Conservation (phyloP, 2,888 invertebrate species). For the Ischnus inquisitorius region DNA sequence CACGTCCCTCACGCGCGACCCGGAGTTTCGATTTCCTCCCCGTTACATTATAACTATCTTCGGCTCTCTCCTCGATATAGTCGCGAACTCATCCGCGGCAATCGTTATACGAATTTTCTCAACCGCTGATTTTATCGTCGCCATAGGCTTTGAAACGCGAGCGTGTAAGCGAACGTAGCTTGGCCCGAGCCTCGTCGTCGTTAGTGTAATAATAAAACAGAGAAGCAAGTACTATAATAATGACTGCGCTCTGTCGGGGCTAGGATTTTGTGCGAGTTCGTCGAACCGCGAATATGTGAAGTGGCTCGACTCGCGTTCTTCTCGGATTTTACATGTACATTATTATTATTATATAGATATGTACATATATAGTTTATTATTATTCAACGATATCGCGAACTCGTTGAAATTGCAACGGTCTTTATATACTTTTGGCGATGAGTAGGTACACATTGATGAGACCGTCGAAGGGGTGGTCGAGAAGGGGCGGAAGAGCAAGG, state of each 20-base stretch:
- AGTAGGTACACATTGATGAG: constrained; percentile 55
- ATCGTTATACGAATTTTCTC: constrained; percentile 53
- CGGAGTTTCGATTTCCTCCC: constrained; percentile 36
- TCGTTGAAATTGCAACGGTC: constrained; percentile 30
- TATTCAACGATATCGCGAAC: constrained; percentile 47
- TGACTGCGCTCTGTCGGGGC: constrained; percentile 74
- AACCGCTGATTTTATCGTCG: constrained; percentile 38
- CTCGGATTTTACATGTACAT: constrained; percentile 25
- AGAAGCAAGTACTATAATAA: constrained; percentile 79
- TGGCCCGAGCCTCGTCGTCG: constrained; percentile 72
- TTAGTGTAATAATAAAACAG: constrained; percentile 80
- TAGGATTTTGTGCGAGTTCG: constrained; percentile 82
- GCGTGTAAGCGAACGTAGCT: constrained; percentile 52
- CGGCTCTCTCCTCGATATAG: background rate
- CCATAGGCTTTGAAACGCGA: constrained; percentile 53
- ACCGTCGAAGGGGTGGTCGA: constrained; percentile 56
- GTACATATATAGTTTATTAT: constrained; percentile 16
- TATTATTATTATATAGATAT: constrained; percentile 16
- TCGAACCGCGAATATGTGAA: constrained; percentile 82
- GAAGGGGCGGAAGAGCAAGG: constrained; percentile 25
- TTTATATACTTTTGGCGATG: constrained; percentile 56
- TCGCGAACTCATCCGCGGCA: constrained; percentile 43
- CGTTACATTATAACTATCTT: constrained; percentile 37
- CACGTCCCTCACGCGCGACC: background rate
- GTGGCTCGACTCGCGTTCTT: constrained; percentile 73